Base-by-base conservation (phyloP, 2,797 vertebrate species). In the Anableps anableps region DNA sequence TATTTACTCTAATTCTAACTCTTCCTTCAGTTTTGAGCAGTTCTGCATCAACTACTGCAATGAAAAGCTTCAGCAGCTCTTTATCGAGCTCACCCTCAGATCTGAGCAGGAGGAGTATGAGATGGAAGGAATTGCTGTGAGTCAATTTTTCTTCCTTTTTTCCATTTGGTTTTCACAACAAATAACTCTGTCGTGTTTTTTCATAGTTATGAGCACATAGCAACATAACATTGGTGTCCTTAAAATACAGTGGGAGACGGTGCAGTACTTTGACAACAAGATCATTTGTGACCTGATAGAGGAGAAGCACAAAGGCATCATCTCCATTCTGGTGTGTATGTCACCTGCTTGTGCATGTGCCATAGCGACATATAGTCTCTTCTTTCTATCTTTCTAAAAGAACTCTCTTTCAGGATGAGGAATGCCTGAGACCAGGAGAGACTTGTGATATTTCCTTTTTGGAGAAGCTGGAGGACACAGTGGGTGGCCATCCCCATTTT, bases 21-120 rank as follows among this genome's bases (percentile, higher is more conserved):
- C 64, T n/a, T 21, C 29, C 34, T 41, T 2, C 85, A 99, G 98
- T 92, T 99, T 99, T 90, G 98, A 99, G 94, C 98, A 99, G 94
- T 99, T 99, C 93, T 99, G 98, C 89, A 99, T 99, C 91, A 99
- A 99, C 93, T 99, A 99, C 92, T 99, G 98, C 95, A 99, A 98
- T 0, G 98, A 99, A 94, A 99, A 99, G 91, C 97, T 99, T 19
- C 98, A 99, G 93, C 98, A 99, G 90, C 96, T 99, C 76, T 95
- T 99, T 62, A 98, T 98, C 31, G 97, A 98, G 88, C 97, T 98
- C 88, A 99, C 98, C 1, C 95, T 99, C 74, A 96, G 97, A 79
- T 97, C 97, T 0, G 98, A 99, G 85, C 98, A 99, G 92, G 97
- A 98, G 2, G 98, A 99, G 75, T 99, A 99, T 0, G 96, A 97